Evolutionary conservation across 2,888 invertebrate genomes (phyloP), one percentile per base, ranked within the genome.

Genomic region (Gandaritis pyraliata): DNA sequence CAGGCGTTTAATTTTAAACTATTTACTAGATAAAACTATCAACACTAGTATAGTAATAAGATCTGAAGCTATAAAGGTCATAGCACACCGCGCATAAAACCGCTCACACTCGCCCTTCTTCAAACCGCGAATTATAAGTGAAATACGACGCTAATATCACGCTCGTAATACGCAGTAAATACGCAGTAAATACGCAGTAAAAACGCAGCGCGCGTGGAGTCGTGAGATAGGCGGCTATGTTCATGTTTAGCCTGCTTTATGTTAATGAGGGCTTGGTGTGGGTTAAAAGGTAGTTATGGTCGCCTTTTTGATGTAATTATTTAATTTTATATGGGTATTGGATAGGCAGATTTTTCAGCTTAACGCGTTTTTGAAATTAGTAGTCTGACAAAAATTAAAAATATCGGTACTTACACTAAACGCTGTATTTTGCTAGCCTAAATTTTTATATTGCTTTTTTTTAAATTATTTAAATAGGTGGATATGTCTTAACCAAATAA

Each of bases 111-210:
- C 75, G 74, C 76, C 74, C 73, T 75, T 66, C 73, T 67, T 73
- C 76, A 75, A 73, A 76, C 73, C 73, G 73, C 73, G 81, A 80
- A 82, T 83, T 81, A 83, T 79, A 82, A 81, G 77, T 83, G 82
- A 85, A 80, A 81, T 85, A 83, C 75, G 72, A 74, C 71, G 75
- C 77, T 86, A 85, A 86, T 85, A 86, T 82, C 75, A 71, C 76
- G 78, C 76, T 75, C 75, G 75, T 82, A 83, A 83, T 83, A 78
- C 80, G 81, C 80, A 80, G 81, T 83, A 81, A 83, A 83, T 83
- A 78, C 80, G 81, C 80, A 80, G 81, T 83, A 81, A 83, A 83
- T 83, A 78, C 80, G 81, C 80, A 80, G 81, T 83, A 81, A 84
- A 83, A 82, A 83, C 82, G 79, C 80, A 78, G 72, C 78, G 78